Evolutionary conservation across 2,888 invertebrate genomes (phyloP), one percentile per base, ranked within the genome.

Genomic region (Steinernema scapterisci): DNA sequence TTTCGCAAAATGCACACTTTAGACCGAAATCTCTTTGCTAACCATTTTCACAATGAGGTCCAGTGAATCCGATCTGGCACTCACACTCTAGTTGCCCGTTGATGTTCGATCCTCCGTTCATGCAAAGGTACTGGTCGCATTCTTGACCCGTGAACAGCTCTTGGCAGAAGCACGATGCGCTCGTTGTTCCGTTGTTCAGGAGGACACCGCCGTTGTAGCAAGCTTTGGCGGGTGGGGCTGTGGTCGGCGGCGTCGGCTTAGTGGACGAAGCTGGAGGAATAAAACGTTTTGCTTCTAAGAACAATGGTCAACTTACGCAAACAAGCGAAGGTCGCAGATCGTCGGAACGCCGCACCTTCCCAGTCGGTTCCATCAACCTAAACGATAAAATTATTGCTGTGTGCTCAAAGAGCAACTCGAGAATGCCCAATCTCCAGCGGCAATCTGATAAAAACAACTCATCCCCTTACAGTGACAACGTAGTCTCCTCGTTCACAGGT

Each of bases 1-100:
- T 5, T 3, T 19, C 2, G 13, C 21, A 45, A 38, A 43, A 70
- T 27, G 7, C 25, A 38, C 11, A 16, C 16, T 70, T 45, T 19
- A 21, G 2, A n/a, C 21, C 25, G 43, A 19, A 16, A 70, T 19
- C 3, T 27, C 11, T 5, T 7, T 31, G 70, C 25, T 51, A 3
- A 82, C 82, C 79, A 74, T 79, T 77, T 70, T 83, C 77, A 44
- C 83, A 83, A 76, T 83, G 80, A 16, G 73, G 76, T 76, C 83
- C 83, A 19, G 75, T 75, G 51, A 76, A 82, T 72, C 82, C 83
- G 43, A 70, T 54, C 0, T 74, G 52, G 51, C 83, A 83, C 0
- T 72, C 77, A 72, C 83, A 83, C 25, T 75, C 74, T 16, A 76
- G 13, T 16, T 27, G 63, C 11, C 63, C 63, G 7, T 63, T 21